Base-by-base conservation (phyloP, 2,797 vertebrate genomes). In the Falco cherrug region DNA sequence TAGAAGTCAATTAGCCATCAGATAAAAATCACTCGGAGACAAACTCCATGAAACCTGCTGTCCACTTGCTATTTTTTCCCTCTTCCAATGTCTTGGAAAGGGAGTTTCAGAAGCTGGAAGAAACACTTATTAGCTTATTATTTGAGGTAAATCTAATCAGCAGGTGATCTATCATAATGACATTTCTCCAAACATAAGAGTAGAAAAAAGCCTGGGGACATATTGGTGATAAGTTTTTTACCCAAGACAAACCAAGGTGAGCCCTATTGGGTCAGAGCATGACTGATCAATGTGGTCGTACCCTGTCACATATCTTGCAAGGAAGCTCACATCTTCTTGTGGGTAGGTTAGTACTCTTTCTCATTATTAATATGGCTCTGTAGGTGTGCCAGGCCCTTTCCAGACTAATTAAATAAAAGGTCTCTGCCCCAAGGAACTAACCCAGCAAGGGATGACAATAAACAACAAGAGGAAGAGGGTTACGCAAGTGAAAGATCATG, bases 391-490 rank as follows among this genome's bases (percentile, higher is more conserved):
- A 93, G 87, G 92, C 84, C 76, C 91, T 96, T 95, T 97, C 87
- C 95, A 96, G 95, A 96, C 96, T 96, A 95, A 97, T 97, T 97
- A 97, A 94, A 96, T 84, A 90, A 83, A 93, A 94, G 93, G 97
- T 94, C 87, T 94, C 95, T 97, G 96, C 96, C 96, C 93, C 90
- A 93, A 97, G 95, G 94, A 97, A 86, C 90, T 96, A 97, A 90
- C 96, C 87, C 92, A 95, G 90, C 90, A 86, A 96, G 70, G 68
- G 95, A 93, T 96, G 94, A 96, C 94, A 90, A 94, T 93, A 96
- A 96, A 93, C 96, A 97, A 92, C 85, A 87, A 94, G 93, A 97
- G 94, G 93, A 96, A 96, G 96, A 96, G 54, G 57, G 86, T 97
- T 95, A 82, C 76, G 89, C 93, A 94, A 95, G 91, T 89, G 86